phyloP scores from a whole-genome alignment of 2,113 vertebrate species.

The Egretta garzetta region DNA sequence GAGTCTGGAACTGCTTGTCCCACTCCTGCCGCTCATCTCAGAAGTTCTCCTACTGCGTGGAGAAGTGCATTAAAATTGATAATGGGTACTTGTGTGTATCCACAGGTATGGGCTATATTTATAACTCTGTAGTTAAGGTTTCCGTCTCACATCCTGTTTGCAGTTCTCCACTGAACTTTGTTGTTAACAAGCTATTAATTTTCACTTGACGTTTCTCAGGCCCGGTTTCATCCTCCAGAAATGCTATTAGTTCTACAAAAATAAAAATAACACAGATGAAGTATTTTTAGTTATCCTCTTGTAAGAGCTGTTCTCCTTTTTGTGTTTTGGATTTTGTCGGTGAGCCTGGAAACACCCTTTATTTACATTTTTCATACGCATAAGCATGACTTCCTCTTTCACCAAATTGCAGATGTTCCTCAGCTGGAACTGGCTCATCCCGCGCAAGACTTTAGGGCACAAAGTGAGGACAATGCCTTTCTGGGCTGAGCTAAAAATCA shows the following conservation, averaged over 20 bases:
- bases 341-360: background rate
- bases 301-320: background rate
- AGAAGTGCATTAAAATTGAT: background rate
- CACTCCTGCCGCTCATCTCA: background rate
- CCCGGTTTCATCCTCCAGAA: background rate
- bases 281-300: background rate
- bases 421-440: background rate
- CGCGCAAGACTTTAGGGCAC: background rate
- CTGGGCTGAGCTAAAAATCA: background rate
- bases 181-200: background rate
- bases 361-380: background rate
- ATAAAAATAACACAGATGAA: background rate
- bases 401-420: background rate
- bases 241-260: background rate
- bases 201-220: background rate
- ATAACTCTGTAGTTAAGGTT: background rate
- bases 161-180: background rate
- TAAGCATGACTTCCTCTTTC: background rate
- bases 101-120: background rate
- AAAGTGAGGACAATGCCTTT: background rate
- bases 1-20: background rate
- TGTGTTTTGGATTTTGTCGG: background rate
- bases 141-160: background rate
- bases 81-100: background rate
- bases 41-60: background rate